phyloP scores from a whole-genome alignment of 2,797 vertebrate species.

The Sebastes miniatus region DNA sequence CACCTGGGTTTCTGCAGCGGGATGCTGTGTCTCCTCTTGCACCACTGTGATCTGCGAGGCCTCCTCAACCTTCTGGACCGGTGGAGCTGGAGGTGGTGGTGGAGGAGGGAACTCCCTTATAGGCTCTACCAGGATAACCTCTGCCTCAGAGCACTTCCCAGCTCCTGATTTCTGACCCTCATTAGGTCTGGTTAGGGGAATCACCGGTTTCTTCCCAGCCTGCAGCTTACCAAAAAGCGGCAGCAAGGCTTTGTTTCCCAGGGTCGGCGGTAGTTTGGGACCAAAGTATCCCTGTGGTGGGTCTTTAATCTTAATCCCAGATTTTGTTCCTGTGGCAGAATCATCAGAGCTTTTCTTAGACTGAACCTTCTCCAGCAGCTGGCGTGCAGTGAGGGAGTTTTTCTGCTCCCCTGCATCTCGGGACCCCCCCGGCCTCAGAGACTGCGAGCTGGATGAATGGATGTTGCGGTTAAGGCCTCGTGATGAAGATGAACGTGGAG shows the following conservation, averaged over 20 bases:
- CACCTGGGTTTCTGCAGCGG: constrained; percentile 69
- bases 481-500: constrained; percentile 87
- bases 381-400: constrained; percentile 91
- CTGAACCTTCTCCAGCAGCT: constrained; percentile 93
- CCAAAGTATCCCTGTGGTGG: constrained; percentile 98
- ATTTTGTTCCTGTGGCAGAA: constrained; percentile 79
- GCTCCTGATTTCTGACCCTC: constrained; percentile 81
- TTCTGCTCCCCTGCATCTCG: constrained; percentile 86
- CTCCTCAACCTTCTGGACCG: constrained; percentile 77
- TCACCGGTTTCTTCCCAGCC: constrained; percentile 84
- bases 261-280: constrained; percentile 92
- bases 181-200: constrained; percentile 82
- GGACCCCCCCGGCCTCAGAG: constrained; percentile 67
- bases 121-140: constrained; percentile 82
- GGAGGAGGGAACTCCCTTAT: constrained; percentile 86
- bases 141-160: constrained; percentile 75
- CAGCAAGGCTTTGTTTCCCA: constrained; percentile 92
- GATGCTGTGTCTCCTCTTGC: constrained; percentile 67
- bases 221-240: constrained; percentile 96
- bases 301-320: constrained; percentile 94
- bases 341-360: constrained; percentile 87
- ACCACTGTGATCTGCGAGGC: constrained; percentile 44
- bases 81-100: constrained; percentile 80
- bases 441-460: constrained; percentile 65
- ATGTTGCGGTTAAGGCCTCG: constrained; percentile 75